Conservation (phyloP, 2,797 vertebrate genomes). For the Dendrocincla tyrannina region DNA sequence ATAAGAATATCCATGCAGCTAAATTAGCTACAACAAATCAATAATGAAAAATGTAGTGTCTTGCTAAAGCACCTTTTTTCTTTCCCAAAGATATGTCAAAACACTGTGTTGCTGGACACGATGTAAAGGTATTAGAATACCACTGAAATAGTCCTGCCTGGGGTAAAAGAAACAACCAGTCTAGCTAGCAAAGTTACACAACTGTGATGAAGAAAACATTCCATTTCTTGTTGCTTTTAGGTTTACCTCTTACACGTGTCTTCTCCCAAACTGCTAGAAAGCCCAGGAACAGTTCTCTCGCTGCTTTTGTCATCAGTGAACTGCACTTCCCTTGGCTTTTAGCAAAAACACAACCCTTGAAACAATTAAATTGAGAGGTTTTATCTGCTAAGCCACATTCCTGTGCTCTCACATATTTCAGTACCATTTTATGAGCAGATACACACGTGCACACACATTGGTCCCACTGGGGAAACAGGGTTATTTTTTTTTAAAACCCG, state of each 20-base stretch:
- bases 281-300: neutral
- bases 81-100: neutral
- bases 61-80: neutral
- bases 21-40: neutral
- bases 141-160: neutral
- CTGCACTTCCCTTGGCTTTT: neutral
- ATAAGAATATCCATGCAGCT: neutral
- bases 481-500: neutral
- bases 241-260: neutral
- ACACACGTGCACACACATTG: neutral
- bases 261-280: neutral
- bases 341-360: neutral
- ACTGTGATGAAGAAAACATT: neutral
- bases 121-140: neutral
- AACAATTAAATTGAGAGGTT: neutral
- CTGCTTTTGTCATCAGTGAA: neutral
- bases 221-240: neutral
- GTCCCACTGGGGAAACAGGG: neutral
- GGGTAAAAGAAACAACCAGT: neutral
- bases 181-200: neutral
- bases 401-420: neutral
- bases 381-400: conserved; percentile 13
- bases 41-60: neutral
- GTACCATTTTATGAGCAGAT: neutral
- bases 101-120: neutral